phyloP scores from a whole-genome alignment of 2,888 invertebrate species.

The Apodemia zela region DNA sequence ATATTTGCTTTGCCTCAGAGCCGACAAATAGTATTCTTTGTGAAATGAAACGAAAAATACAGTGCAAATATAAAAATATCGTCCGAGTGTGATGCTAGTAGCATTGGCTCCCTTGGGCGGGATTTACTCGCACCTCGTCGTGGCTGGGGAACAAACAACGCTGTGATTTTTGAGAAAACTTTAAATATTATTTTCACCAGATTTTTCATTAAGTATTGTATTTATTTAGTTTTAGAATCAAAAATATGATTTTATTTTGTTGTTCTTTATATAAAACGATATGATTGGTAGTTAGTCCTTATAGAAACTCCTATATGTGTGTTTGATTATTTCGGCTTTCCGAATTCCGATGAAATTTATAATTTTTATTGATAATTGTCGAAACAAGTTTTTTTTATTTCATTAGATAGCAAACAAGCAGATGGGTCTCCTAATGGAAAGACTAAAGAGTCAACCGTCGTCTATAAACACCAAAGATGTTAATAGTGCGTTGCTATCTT shows the following conservation, averaged over 20 bases:
- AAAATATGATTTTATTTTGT: background rate
- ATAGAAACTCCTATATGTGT: no score
- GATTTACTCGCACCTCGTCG: constrained; percentile 45
- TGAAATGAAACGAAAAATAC: constrained; percentile 48
- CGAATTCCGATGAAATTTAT: no score
- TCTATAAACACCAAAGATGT: no score
- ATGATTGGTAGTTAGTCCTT: no score
- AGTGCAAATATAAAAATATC: constrained; percentile 53
- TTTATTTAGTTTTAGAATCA: background rate
- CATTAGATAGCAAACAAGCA: no score
- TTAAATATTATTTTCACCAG: background rate
- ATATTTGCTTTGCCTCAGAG: constrained; percentile 32
- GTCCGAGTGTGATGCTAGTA: constrained; percentile 51
- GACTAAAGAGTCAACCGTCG: no score
- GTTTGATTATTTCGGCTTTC: no score
- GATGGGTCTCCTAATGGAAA: no score
- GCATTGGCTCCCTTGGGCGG: constrained; percentile 51
- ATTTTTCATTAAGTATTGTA: background rate
- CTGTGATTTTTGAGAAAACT: constrained; percentile 17
- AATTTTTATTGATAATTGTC: no score
- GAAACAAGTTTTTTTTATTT: no score
- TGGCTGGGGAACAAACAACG: constrained; percentile 23
- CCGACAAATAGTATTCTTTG: constrained; percentile 52
- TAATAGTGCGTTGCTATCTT: no score
- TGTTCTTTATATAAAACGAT: background rate